Base-by-base conservation (phyloP, 2,797 vertebrate species). In the Sebastes reedi region DNA sequence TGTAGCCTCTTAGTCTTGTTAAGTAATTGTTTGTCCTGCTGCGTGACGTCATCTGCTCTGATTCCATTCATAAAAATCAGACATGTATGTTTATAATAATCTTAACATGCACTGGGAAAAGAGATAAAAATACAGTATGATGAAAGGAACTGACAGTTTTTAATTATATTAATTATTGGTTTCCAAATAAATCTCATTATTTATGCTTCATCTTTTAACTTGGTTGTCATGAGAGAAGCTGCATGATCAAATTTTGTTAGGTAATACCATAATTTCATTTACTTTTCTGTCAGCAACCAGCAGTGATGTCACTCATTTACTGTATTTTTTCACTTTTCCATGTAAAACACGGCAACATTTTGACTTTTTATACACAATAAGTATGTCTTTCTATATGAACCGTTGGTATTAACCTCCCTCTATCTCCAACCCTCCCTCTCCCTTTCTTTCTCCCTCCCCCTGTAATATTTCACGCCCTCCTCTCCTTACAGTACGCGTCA, bases 401-500 rank as follows among this genome's bases (percentile, higher is more conserved):
- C 6, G 2, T 16, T 14, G 13, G 12, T 18, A 55, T 61, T n/a
- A 34, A 20, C 36, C 42, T 67, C 60, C 1, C 4, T 84, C 54
- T 67, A 8, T 10, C 39, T 55, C 30, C 10, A 54, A 25, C 64
- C 50, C 11, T 61, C 34, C 6, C 29, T 59, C 72, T 36, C 24
- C 29, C 34, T 36, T 27, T 66, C 69, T 59, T 80, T 56, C 5
- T 56, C 13, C 71, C 36, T 71, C 67, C 29, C 52, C 24, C 56
- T 71, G 69, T 84, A 77, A 83, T 84, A 87, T 74, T 75, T 83
- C 73, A 61, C 46, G 1, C 14, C 66, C 79, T 87, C 75, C 71
- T 87, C 83, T 83, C 80, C 79, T 76, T 81, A 78, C 85, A 77
- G 82, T 66, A 58, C 25, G 58, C 67, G 69, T 90, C 87, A 87